Base-by-base conservation (phyloP, 2,113 vertebrate genomes). In the Sus scrofa region DNA sequence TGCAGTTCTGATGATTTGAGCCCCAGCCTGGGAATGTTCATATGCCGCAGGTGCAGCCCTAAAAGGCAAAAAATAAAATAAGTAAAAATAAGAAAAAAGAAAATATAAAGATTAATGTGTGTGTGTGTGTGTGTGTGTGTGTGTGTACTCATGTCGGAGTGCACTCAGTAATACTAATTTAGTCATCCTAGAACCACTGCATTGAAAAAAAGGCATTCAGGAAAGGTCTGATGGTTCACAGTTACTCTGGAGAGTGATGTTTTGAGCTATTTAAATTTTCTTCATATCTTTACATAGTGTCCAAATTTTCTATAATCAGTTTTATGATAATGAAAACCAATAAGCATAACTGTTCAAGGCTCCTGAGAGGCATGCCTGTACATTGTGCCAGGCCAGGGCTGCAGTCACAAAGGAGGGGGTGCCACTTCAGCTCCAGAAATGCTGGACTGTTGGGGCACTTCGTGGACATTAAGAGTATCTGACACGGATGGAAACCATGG, bases 241-340 rank as follows among this genome's bases (percentile, higher is more conserved):
- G 32, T 89, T 82, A 86, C 18, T 65, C n/a, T 70, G 15, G 4
- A 91, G n/a, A 77, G 26, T 86, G 71, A 3, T 67, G 39, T 75
- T 74, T 56, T 56, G 67, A 95, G 50, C n/a, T 63, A 2, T 52
- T 92, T 70, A 79, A 89, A 22, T 22, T 84, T 75, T 92, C 19
- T 37, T 79, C 0, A 1, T n/a, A 54, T 50, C 32, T 86, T 84
- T 89, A 39, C 12, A 9, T 68, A 79, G 8, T 22, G 37, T 62
- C 86, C 37, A 63, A 2, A 37, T 65, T 88, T 89, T 74, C 26
- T 82, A 8, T 85, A 50, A 86, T 79, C 20, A 50, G 1, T 71
- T 95, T 90, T 8, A 62, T 10, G 18, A 37, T 85, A 30, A 30
- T 24, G 7, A 92, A 95, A 75, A 8, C 5, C 26, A 6, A 4